phyloP scores from a whole-genome alignment of 2,113 vertebrate species.

The Atractosteus spatula region DNA sequence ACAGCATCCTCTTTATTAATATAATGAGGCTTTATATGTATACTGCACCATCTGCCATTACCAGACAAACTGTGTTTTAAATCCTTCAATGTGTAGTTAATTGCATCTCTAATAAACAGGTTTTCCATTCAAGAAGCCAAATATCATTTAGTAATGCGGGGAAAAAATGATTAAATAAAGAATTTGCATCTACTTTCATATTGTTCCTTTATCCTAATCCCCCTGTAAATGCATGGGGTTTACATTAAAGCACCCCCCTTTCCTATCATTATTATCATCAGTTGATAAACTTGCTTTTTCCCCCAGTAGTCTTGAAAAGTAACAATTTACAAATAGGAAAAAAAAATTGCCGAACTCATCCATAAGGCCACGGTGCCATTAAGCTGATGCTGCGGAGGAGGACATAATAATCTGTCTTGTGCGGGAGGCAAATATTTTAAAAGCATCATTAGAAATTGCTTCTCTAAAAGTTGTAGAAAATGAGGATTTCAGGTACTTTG shows the following conservation, averaged over 20 bases:
- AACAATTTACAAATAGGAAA: constrained; percentile 7
- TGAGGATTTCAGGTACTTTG: constrained; percentile 16
- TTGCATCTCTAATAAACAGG: too few species aligned
- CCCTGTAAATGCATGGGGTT: constrained; percentile 50
- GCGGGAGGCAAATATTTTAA: constrained; percentile 14
- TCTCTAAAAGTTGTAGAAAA: constrained; percentile 15
- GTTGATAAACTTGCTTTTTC: constrained; percentile 41
- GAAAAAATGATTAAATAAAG: constrained; percentile 36
- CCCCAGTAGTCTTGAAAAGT: neutral
- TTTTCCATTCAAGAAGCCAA: too few species aligned
- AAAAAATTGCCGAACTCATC: neutral
- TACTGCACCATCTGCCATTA: too few species aligned
- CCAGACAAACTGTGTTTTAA: too few species aligned
- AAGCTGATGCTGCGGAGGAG: constrained; percentile 6
- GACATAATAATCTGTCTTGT: constrained; percentile 14
- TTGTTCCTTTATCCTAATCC: constrained; percentile 46
- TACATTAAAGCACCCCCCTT: constrained; percentile 43
- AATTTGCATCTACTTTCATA: constrained; percentile 37
- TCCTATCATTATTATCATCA: constrained; percentile 54
- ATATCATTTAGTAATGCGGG: too few species aligned
- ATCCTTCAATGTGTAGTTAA: too few species aligned
- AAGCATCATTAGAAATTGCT: constrained; percentile 25
- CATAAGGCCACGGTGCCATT: neutral
- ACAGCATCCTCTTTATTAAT: too few species aligned
- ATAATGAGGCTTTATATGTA: too few species aligned